Conservation (phyloP, 2,113 vertebrate genomes). For the Pomatostomus ruficeps region DNA sequence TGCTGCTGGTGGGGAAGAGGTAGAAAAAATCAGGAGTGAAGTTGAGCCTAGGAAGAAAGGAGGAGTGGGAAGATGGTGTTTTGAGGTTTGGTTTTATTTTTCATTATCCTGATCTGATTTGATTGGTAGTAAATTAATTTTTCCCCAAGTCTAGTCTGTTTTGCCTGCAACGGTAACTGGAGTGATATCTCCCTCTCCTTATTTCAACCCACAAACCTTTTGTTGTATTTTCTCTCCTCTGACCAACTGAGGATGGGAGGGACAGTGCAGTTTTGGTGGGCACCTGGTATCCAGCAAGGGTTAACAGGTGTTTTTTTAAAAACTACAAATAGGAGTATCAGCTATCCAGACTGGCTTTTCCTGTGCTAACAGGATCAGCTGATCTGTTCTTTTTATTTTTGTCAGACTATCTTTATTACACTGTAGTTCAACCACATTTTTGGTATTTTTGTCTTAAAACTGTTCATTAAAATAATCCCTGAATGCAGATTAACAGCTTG, state of each 20-base stretch:
- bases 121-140: not conserved
- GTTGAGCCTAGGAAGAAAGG: not conserved
- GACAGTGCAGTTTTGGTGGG: not conserved
- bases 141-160: not conserved
- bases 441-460: not conserved
- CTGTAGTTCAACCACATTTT: not conserved
- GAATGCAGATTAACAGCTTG: not conserved
- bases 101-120: not conserved
- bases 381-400: not conserved
- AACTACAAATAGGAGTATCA: not conserved
- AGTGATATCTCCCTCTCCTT: not conserved
- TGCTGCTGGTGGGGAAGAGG: not conserved
- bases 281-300: not conserved
- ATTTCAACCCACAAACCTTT: not conserved
- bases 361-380: not conserved
- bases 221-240: not conserved
- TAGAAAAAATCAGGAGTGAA: not conserved
- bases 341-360: not conserved
- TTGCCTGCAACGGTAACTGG: not conserved
- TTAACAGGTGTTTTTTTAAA: not conserved
- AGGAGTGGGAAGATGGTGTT: not conserved
- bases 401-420: not conserved
- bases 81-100: not conserved
- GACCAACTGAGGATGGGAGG: not conserved
- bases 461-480: not conserved